Percentiles rank a stretch among this genome's conserved stretches.
Evolutionary conservation across 2,888 invertebrate genomes (phyloP).

Genomic region (Watsonalla binaria): DNA sequence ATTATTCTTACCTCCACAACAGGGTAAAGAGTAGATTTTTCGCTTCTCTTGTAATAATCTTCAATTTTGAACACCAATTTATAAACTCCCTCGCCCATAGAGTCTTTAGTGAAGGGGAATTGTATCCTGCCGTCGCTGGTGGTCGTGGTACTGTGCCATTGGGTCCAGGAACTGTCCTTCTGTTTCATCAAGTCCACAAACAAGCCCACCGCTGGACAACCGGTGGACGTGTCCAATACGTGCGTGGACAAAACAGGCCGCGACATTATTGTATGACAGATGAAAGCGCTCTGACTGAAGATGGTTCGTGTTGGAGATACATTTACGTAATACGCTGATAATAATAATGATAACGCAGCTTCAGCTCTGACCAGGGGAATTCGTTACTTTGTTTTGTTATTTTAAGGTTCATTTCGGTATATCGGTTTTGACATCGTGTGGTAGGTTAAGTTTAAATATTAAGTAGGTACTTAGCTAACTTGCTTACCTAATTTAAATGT

Average conservation of each 20-base stretch:
- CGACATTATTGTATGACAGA: conserved; percentile 34
- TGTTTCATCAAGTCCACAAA: conserved; percentile 83
- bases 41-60: conserved; percentile 81
- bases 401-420: too few species aligned
- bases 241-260: conserved; percentile 84
- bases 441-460: too few species aligned
- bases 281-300: not conserved
- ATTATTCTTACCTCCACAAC: conserved; percentile 81
- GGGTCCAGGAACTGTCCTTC: conserved; percentile 82
- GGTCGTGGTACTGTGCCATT: conserved; percentile 81
- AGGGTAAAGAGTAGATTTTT: conserved; percentile 84
- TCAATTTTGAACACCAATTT: conserved; percentile 86
- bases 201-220: conserved; percentile 81
- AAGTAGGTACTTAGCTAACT: too few species aligned
- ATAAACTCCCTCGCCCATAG: conserved; percentile 83
- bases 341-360: not conserved
- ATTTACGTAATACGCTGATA: not conserved
- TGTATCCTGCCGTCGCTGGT: conserved; percentile 82
- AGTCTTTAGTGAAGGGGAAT: conserved; percentile 79
- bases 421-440: too few species aligned
- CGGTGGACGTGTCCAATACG: conserved; percentile 85
- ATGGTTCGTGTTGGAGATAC: not conserved
- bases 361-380: too few species aligned
- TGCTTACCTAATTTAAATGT: too few species aligned
- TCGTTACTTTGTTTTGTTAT: too few species aligned